Evolutionary conservation across 1,140 invertebrate genomes (phyloP).

Genomic region (Heliconius nattereri): DNA sequence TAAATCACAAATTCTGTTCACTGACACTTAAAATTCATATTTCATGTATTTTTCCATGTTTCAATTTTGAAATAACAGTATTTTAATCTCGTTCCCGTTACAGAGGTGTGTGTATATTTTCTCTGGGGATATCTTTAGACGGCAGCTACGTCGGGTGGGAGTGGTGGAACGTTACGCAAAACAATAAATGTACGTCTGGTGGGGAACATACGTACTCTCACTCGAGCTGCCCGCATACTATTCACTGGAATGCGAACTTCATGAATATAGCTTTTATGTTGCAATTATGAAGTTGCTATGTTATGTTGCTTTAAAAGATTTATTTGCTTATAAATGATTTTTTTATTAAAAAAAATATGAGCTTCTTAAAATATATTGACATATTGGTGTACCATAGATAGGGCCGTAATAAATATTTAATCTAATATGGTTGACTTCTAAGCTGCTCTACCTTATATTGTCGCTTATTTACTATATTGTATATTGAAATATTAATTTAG

Average conservation of each 20-base stretch:
- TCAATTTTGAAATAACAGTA: neutral
- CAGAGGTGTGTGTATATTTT: neutral
- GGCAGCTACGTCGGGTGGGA: neutral
- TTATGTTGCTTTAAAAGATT: neutral
- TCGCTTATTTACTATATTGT: too few species aligned
- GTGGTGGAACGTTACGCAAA: neutral
- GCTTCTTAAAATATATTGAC: too few species aligned
- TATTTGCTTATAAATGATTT: neutral
- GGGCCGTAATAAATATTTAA: too few species aligned
- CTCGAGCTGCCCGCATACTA: neutral
- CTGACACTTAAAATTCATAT: neutral
- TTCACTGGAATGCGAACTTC: neutral
- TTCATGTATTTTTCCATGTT: neutral
- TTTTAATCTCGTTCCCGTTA: neutral
- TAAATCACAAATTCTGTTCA: neutral
- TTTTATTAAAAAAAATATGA: too few species aligned
- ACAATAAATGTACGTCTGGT: neutral
- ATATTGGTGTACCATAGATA: too few species aligned
- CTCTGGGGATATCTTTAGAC: neutral
- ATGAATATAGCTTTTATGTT: neutral
- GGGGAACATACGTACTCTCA: neutral
- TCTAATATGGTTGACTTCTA: too few species aligned
- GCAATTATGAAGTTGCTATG: neutral
- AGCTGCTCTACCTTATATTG: too few species aligned
- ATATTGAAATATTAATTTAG: too few species aligned